Base-by-base conservation (phyloP, 2,888 invertebrate genomes). In the Dryocosmus kuriphilus region DNA sequence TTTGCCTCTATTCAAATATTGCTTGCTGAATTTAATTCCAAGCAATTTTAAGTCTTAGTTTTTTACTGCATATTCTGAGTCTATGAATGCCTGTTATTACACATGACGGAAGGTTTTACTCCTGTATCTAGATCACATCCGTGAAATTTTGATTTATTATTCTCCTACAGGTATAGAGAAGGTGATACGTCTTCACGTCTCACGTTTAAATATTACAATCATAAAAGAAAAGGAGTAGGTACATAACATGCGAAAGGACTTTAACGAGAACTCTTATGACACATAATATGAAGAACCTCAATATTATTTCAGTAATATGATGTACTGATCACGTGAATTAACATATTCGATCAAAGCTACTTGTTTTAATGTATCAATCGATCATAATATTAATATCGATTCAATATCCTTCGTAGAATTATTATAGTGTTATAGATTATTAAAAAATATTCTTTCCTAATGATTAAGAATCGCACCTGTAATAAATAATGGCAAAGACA, bases 81-180 rank as follows among this genome's bases (percentile, higher is more conserved):
- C 3, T 22, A 1, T 22, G 22, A 55, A 22, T 55, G 9, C 22
- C 22, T 22, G 9, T 55, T 55, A 55, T 55, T 55, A 22, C 24
- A 55, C 77, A 41, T 75, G 74, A 71, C 65, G 74, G 71, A 62
- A 79, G 73, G 76, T 71, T 75, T 76, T 71, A 78, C 65, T 51
- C 27, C 63, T 61, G 78, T 62, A 76, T 80, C 76, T 78, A 63
- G 78, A 79, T 80, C 75, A 60, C 61, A 77, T 27, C 75, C 63
- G 73, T 78, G 78, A 77, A 80, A 83, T 74, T 80, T 81, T 83
- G 81, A 83, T 81, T 83, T 81, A 83, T 83, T 81, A 83, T 80
- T 38, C 19, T 38, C 38, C 65, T 78, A 51, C 51, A 73, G 67
- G 55, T 32, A 51, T 5, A 41, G 24, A 79, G 77, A 81, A 63